These are phyloP conservation scores for Porites cylindrica DNA, from an alignment of 92 coral and sea anemone species.

Conservation along the genomic window DNA sequence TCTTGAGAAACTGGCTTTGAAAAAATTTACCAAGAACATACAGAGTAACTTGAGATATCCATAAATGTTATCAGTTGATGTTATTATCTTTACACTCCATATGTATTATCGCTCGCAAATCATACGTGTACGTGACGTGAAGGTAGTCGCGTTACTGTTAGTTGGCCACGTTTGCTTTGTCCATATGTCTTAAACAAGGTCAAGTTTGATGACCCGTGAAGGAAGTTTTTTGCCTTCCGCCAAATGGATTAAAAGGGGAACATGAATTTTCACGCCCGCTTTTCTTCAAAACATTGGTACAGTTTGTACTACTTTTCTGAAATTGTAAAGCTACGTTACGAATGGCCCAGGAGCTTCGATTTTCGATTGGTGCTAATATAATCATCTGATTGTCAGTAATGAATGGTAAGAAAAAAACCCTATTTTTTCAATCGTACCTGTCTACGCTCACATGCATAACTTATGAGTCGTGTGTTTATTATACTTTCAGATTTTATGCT, in stretches of 20 bases:
- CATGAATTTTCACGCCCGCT: constrained; percentile 43
- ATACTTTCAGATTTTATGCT: constrained; percentile 8
- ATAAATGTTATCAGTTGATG: no score
- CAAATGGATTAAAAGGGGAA: neutral
- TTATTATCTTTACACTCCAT: no score
- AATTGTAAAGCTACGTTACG: neutral
- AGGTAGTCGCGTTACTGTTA: constrained; percentile 18
- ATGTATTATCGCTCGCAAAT: no score
- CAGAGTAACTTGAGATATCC: no score
- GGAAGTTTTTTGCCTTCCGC: constrained; percentile 24
- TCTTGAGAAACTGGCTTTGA: no score
- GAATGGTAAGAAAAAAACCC: neutral
- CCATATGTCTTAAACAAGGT: constrained; percentile 12
- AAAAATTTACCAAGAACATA: no score
- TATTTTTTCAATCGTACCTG: neutral
- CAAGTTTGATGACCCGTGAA: constrained; percentile 39
- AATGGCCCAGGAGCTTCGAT: neutral
- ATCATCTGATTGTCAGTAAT: constrained; percentile 6
- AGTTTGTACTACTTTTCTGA: neutral
- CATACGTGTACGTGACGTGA: constrained; percentile 1
- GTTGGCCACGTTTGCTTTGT: neutral
- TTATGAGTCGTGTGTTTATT: neutral
- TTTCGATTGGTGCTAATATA: neutral
- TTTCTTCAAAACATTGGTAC: constrained; percentile 10
- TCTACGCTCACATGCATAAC: no score